A percentile compares a stretch with the other conserved stretches of the same genome.
phyloP scores from a whole-genome alignment of 1,140 invertebrate genomes.

The Semibalanus balanoides region DNA sequence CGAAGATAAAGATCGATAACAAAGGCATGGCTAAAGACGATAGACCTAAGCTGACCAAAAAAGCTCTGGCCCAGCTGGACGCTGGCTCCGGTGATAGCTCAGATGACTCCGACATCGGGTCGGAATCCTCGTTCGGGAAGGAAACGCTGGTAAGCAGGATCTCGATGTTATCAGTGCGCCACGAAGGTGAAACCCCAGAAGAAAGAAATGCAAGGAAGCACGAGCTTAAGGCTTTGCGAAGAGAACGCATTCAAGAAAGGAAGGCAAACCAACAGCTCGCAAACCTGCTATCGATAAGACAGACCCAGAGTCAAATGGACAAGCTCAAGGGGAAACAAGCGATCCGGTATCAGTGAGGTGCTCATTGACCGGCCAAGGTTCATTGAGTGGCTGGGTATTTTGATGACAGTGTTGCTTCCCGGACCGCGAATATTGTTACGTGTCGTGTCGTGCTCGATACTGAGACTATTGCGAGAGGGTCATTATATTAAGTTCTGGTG shows the following conservation, averaged over 20 bases:
- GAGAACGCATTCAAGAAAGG: neutral
- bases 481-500: too few species aligned
- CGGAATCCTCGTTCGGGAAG: constrained; percentile 13
- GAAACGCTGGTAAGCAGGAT: constrained; percentile 52
- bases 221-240: neutral
- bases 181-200: constrained; percentile 65
- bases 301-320: neutral
- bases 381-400: too few species aligned
- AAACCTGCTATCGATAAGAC: neutral
- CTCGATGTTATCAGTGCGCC: constrained; percentile 52
- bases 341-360: neutral
- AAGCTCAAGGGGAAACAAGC: neutral
- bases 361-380: too few species aligned
- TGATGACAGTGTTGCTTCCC: too few species aligned
- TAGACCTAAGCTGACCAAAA: neutral
- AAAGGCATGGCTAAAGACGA: constrained; percentile 10
- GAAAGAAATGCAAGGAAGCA: constrained; percentile 62
- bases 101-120: constrained; percentile 9
- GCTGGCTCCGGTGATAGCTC: constrained; percentile 17
- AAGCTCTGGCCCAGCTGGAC: neutral
- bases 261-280: neutral
- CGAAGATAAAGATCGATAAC: constrained; percentile 25
- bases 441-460: too few species aligned
- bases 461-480: too few species aligned
- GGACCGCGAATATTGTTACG: too few species aligned